These are phyloP conservation scores for Austrofundulus limnaeus DNA, from an alignment of 2,113 vertebrate species.

Conservation along the genomic window DNA sequence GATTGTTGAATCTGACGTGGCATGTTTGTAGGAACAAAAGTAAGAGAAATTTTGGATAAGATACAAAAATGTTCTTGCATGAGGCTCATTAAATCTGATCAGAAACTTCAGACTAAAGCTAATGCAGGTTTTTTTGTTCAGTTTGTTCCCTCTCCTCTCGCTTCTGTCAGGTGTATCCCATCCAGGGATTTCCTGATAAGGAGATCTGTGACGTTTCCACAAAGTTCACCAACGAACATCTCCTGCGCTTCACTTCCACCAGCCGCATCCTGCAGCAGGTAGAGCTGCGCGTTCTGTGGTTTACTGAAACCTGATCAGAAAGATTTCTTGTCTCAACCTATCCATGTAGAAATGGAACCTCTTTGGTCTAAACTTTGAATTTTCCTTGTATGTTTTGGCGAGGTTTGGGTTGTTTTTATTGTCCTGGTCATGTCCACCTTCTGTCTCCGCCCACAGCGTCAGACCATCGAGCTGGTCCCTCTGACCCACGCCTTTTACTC, in stretches of 20 bases:
- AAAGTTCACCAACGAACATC: slow-evolving; percentile 73
- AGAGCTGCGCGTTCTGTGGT: no score
- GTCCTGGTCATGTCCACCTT: not conserved
- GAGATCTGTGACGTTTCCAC: slow-evolving; percentile 74
- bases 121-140: not conserved
- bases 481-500: slow-evolving; percentile 81
- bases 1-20: no score
- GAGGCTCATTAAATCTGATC: no score
- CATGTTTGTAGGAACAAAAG: no score
- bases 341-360: no score
- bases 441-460: slow-evolving; percentile 75
- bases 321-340: no score
- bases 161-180: slow-evolving; percentile 79
- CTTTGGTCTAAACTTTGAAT: no score
- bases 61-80: no score
- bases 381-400: no score
- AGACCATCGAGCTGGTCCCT: slow-evolving; percentile 85
- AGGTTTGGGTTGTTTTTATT: no score
- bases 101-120: not conserved
- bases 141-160: accelerated
- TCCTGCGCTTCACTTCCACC: slow-evolving; percentile 20
- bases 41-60: no score
- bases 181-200: slow-evolving; percentile 76
- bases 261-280: slow-evolving; percentile 66
- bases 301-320: no score